Evolutionary conservation across 2,113 vertebrate genomes (phyloP), one percentile per base, ranked within the genome.

Genomic region (Carassius gibelio): DNA sequence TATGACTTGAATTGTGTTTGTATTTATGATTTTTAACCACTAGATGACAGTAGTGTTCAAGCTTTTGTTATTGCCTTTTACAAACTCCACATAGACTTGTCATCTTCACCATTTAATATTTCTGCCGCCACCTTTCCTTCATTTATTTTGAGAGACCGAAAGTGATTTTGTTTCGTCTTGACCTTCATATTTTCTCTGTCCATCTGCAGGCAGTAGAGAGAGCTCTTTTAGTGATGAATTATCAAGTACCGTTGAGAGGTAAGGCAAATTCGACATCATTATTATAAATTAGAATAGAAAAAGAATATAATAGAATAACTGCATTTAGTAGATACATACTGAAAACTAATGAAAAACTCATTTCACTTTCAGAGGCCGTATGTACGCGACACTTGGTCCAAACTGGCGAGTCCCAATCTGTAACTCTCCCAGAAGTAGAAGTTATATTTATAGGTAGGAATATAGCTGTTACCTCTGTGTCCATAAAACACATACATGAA

Each of bases 211-310:
- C 84, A 98, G 98, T 95, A 98, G 97, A 93, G 96, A 98, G 92
- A 98, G 97, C 91, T 98, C 97, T 85, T 97, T 98, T 92, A 97
- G 95, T 92, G 98, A 99, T 91, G 97, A 97, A 55, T 92, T 96
- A 81, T 96, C 97, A 0, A 95, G 95, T 86, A 95, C 94, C 82
- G 95, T 97, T 92, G 97, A 98, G 92, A 97, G 97, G 97, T 98
- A 89, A 97, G 95, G 68, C 19, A 48, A 21, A 78, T 0, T 48
- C 26, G 36, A 23, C 42, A 59, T 61, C 36, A 57, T 61, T 26
- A 55, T 45, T 26, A 62, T 79, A n/a, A 62, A 48, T 75, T 23
- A 15, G 8, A 74, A 74, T 38, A 42, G 8, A 74, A 74, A 5
- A 74, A n/a, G 10, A 17, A 45, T 11, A 42, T 1, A 42, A 38